Evolutionary conservation across 2,113 vertebrate genomes (phyloP), one percentile per base, ranked within the genome.

Genomic region (Phyllostomus hastatus): DNA sequence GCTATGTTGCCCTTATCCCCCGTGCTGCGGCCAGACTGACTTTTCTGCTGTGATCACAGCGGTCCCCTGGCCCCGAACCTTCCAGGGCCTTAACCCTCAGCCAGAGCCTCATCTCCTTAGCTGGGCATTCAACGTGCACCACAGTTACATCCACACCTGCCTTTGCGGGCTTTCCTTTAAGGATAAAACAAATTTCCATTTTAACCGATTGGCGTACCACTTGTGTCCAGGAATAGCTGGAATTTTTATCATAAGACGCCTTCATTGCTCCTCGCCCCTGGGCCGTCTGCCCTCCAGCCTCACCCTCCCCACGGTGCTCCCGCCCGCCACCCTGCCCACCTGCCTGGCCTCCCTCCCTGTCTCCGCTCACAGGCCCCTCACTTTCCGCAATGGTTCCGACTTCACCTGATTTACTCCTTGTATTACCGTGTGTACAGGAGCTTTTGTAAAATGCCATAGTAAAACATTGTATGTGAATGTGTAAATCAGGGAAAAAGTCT

Each of bases 31-130:
- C 15, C 66, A 69, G 66, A 69, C 10, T 0, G n/a, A 93, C 19
- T 84, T 92, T 96, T 84, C 59, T 66, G 26, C 67, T 88, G 92
- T 67, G 57, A 89, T 79, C 28, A 33, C 41, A 86, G 38, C 4
- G 57, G 24, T 90, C 10, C 38, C 28, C 85, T 82, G 16, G 3
- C 14, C 33, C 33, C 6, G 35, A 82, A 84, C 2, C 9, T 46
- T 91, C 46, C 76, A 28, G 54, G 48, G 26, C 5, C 67, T 76
- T 69, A 96, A 35, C 15, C 81, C 48, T 19, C 38, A 69, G 48
- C 90, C n/a, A 96, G 83, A 95, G 50, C 38, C 19, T 67, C 76
- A 88, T n/a, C 16, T 50, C 22, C 26, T 66, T 41, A 31, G 7
- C 2, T 79, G 26, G 43, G 14, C 17, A 86, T 57, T 72, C 46